Percentiles rank a stretch among this genome's conserved stretches.
These are phyloP conservation scores for Phataginus tetradactyla DNA, from an alignment of 2,797 vertebrate genomes.

Conservation along the genomic window DNA sequence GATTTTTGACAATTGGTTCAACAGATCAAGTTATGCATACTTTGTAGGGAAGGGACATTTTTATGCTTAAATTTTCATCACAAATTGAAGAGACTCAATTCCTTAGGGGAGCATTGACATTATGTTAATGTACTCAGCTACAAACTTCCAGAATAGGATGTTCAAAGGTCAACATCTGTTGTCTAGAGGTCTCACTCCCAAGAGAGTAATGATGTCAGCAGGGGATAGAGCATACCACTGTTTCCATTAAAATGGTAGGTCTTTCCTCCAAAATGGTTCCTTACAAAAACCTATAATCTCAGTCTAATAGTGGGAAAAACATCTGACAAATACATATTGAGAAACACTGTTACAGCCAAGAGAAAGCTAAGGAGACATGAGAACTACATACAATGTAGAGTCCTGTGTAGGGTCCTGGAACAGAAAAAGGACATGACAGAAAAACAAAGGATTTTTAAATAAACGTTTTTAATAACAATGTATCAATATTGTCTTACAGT, in stretches of 20 bases:
- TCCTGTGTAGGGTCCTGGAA: neutral
- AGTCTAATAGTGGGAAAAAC: neutral
- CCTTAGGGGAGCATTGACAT: neutral
- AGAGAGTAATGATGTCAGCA: neutral
- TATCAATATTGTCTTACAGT: neutral
- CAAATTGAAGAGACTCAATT: neutral
- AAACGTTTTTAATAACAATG: neutral
- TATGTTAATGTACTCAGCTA: neutral
- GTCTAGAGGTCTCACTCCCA: neutral
- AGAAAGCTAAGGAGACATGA: neutral
- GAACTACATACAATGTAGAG: neutral
- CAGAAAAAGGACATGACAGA: neutral
- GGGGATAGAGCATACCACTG: too few relatives aligned
- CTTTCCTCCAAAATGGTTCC: neutral
- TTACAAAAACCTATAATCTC: neutral
- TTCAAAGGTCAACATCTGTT: neutral
- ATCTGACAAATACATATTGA: neutral
- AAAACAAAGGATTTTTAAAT: neutral
- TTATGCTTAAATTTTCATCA: neutral
- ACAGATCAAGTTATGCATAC: neutral
- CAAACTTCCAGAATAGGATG: neutral
- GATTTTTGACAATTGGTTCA: neutral
- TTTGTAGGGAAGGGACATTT: neutral
- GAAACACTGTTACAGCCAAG: too few relatives aligned
- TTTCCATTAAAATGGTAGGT: neutral